Conservation (phyloP, 2,888 invertebrate species). For the Sarcophaga rosellei region DNA sequence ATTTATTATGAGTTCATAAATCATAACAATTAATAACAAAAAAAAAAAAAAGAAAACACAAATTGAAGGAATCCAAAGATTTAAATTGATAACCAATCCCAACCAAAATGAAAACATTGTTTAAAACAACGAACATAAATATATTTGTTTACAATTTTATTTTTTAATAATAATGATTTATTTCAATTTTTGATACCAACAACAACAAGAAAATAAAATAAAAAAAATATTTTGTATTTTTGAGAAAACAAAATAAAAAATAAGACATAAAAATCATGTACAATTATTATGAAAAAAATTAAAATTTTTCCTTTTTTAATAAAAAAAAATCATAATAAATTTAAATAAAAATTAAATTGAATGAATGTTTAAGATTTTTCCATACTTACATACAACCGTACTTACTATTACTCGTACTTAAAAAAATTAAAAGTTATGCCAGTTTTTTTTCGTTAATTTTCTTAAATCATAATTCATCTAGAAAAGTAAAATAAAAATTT, state of each 20-base stretch:
- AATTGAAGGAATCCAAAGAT: conserved; percentile 28
- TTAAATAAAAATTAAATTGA: conserved; percentile 18
- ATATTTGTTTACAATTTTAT: conserved; percentile 56
- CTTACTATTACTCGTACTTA: neutral
- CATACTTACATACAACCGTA: neutral
- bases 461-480: conserved; percentile 21
- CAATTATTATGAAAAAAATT: neutral
- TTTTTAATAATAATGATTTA: conserved; percentile 30
- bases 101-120: conserved; percentile 53
- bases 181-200: conserved; percentile 44
- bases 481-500: conserved; percentile 12
- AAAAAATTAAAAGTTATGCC: too few relatives aligned
- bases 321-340: conserved; percentile 2
- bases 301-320: conserved; percentile 4
- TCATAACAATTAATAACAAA: conserved; percentile 10
- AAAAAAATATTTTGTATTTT: conserved; percentile 25
- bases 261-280: neutral
- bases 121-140: conserved; percentile 67
- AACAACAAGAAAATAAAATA: neutral
- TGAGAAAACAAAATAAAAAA: neutral
- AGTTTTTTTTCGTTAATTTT: neutral
- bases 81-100: conserved; percentile 66
- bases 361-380: conserved; percentile 58
- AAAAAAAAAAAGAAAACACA: conserved; percentile 23
- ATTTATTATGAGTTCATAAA: neutral